Evolutionary conservation across 2,797 vertebrate genomes (phyloP).

Genomic region (Enteromius paludinosus): DNA sequence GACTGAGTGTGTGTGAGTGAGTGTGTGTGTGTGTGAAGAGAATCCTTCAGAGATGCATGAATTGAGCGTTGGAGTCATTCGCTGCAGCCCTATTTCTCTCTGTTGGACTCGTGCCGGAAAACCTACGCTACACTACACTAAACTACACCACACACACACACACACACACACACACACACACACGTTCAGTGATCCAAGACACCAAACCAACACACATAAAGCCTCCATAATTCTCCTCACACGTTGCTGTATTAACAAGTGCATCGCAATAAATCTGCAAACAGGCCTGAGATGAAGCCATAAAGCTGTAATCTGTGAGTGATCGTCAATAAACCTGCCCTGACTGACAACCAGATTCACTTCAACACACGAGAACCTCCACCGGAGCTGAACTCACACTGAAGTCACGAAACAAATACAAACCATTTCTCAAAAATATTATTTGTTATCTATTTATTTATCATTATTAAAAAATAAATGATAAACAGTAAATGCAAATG

Average conservation of each 20-base stretch:
- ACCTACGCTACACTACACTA: not conserved
- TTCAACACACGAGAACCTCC: no score
- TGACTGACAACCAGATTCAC: not conserved
- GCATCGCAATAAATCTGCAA: not conserved
- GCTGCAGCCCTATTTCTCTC: not conserved
- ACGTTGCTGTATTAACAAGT: not conserved
- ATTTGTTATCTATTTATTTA: no score
- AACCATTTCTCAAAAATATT: no score
- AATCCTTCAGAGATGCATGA: slow-evolving; percentile 21
- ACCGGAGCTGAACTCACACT: not conserved
- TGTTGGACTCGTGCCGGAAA: not conserved
- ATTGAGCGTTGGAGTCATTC: slow-evolving; percentile 1
- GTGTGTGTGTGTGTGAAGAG: slow-evolving; percentile 9
- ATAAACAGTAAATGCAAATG: no score
- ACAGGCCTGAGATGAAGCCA: not conserved
- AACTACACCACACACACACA: not conserved
- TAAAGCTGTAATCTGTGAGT: not conserved
- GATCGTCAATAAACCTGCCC: not conserved
- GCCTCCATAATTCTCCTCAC: not conserved
- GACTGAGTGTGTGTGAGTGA: not conserved
- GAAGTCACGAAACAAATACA: not conserved
- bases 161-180: not conserved
- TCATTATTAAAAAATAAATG: no score
- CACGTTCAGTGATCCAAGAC: not conserved
- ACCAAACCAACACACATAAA: not conserved